Base-by-base conservation (phyloP, 2,888 invertebrate species). In the Cybosia mesomella region DNA sequence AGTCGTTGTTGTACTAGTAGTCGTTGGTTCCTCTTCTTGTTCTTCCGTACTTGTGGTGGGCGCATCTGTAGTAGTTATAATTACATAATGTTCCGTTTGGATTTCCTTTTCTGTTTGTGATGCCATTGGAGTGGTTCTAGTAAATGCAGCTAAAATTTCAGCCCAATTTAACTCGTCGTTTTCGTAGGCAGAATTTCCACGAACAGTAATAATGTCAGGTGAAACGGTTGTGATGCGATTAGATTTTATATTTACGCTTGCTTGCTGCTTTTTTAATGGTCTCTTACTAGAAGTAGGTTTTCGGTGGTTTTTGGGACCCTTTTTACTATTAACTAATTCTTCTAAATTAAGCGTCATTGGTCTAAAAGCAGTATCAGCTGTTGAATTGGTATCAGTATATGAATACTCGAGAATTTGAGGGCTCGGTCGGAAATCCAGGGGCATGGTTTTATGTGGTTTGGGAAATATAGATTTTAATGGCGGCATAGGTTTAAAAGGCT, bases 401-500 rank as follows among this genome's bases (percentile, higher is more conserved):
- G 89, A 86, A 32, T 82, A 84, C 68, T 93, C 94, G 28, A 89
- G 81, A n/a, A 94, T 83, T 87, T 93, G 94, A 15, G 93, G 94
- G 69, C 94, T 94, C 18, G 95, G 92, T 34, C 94, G 83, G 74
- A 94, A 93, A 78, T 94, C 92, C 49, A 84, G 75, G 22, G 92
- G 92, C 62, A 78, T 85, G 10, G 79, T 57, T 79, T 89, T 92
- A 36, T 82, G 66, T 7, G 86, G 86, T 73, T 92, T 93, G 1
- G 82, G 73, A 62, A 90, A 86, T 24, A 79, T 70, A 18, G 83
- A 77, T 71, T 94, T 94, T n/a, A 94, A 67, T 1, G 94, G 94
- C 18, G 95, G 95, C 92, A 95, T 87, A 10, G 95, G 95, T 74
- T 94, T 95, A 65, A 95, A 94, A 1, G 94, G 94, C 64, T 95